A percentile compares a stretch with the other conserved stretches of the same genome.
Evolutionary conservation across 1,140 invertebrate genomes (phyloP).

Genomic region (Leptoteleia sp.): DNA sequence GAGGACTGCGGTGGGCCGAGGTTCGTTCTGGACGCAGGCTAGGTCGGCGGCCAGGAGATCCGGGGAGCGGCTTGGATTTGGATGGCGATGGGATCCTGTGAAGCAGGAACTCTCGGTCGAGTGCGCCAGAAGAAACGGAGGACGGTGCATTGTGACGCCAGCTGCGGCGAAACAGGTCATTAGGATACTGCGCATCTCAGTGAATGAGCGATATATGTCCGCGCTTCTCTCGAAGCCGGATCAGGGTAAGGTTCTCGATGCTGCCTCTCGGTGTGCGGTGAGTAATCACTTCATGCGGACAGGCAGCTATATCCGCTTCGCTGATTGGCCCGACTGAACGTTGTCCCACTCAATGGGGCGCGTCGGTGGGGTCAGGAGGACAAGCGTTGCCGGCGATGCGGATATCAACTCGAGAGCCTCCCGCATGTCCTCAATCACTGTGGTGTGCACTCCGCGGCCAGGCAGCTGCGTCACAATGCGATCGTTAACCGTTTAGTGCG

Average conservation of each 20-base stretch:
- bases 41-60: slow-evolving; percentile 40
- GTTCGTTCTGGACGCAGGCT: slow-evolving; percentile 16
- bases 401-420: too few species aligned
- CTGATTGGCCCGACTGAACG: slow-evolving; percentile 70
- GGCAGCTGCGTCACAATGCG: too few species aligned
- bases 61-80: neutral
- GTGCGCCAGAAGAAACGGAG: neutral
- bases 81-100: slow-evolving; percentile 45
- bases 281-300: slow-evolving; percentile 66
- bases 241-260: slow-evolving; percentile 63
- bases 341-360: too few species aligned
- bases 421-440: too few species aligned
- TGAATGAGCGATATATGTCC: slow-evolving; percentile 11
- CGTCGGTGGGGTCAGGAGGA: too few species aligned
- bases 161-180: neutral
- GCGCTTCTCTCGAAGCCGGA: slow-evolving; percentile 28
- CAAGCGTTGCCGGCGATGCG: too few species aligned
- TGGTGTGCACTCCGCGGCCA: too few species aligned
- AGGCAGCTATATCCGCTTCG: slow-evolving; percentile 68
- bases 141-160: slow-evolving; percentile 4
- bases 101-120: slow-evolving; percentile 13
- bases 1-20: slow-evolving; percentile 1
- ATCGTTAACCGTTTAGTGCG: too few species aligned
- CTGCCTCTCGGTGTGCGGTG: slow-evolving; percentile 2
- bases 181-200: too few species aligned